phyloP scores from a whole-genome alignment of 2,113 vertebrate genomes.

The Lutjanus erythropterus region DNA sequence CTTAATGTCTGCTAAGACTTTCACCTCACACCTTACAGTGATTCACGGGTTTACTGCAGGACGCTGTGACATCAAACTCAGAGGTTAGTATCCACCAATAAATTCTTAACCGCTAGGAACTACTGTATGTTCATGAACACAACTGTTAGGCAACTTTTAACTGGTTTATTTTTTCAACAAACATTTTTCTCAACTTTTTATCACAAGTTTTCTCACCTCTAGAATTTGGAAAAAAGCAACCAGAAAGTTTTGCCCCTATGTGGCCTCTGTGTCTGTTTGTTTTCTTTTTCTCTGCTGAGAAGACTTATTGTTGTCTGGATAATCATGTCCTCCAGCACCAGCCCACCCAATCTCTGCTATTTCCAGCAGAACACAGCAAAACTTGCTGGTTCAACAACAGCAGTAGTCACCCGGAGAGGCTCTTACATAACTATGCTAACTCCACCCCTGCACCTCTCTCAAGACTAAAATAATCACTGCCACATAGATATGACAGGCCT shows the following conservation, averaged over 20 bases:
- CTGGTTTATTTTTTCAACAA: too few relatives aligned
- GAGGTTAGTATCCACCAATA: too few relatives aligned
- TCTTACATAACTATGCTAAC: slow-evolving; percentile 71
- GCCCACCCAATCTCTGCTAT: slow-evolving; percentile 47
- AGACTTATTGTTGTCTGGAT: slow-evolving; percentile 43
- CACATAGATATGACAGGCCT: slow-evolving; percentile 47
- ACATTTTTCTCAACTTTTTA: background rate
- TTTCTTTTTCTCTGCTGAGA: slow-evolving; percentile 1
- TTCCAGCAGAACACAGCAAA: slow-evolving; percentile 53
- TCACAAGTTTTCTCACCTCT: background rate
- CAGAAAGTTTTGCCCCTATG: background rate
- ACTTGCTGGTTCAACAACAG: slow-evolving; percentile 58
- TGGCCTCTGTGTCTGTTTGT: slow-evolving; percentile 1
- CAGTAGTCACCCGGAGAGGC: slow-evolving; percentile 43
- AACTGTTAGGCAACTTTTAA: too few relatives aligned
- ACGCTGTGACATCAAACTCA: too few relatives aligned
- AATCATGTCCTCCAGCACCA: slow-evolving; percentile 35
- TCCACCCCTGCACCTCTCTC: slow-evolving; percentile 64
- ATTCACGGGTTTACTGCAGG: too few relatives aligned
- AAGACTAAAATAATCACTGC: slow-evolving; percentile 71
- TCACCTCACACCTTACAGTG: too few relatives aligned
- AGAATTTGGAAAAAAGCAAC: background rate
- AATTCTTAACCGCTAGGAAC: too few relatives aligned
- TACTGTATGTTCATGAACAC: too few relatives aligned
- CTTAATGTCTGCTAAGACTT: too few relatives aligned